Conservation (phyloP, 2,888 invertebrate species). For the Hermodice carunculata region DNA sequence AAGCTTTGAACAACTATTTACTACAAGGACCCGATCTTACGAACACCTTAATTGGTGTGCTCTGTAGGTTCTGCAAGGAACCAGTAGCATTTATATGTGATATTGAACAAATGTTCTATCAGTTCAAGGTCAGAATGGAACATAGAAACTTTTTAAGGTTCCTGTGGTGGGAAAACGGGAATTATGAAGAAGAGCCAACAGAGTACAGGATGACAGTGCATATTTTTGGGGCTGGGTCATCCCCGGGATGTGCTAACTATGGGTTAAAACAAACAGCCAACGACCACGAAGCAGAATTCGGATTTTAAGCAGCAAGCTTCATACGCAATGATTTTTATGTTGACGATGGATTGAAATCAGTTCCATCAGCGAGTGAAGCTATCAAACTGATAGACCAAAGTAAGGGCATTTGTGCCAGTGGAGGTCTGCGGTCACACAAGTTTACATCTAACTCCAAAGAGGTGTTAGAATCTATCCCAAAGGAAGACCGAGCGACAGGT, state of each 20-base stretch:
- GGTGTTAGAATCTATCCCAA: slow-evolving; percentile 6
- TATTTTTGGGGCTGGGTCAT: slow-evolving; percentile 15
- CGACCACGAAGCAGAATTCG: background rate
- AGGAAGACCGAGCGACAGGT: background rate
- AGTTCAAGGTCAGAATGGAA: slow-evolving; percentile 10
- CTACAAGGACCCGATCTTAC: slow-evolving; percentile 27
- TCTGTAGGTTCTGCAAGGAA: slow-evolving; percentile 21
- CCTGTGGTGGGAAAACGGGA: slow-evolving; percentile 22
- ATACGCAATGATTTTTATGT: slow-evolving; percentile 14
- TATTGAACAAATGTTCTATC: slow-evolving; percentile 26
- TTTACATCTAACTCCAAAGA: slow-evolving; percentile 2
- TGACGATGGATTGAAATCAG: slow-evolving; percentile 13
- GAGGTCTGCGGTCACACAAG: slow-evolving; percentile 10
- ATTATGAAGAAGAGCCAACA: background rate
- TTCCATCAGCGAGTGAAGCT: background rate
- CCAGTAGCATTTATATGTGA: slow-evolving; percentile 22
- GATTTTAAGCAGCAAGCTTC: background rate
- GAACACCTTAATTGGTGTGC: slow-evolving; percentile 21
- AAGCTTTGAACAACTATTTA: slow-evolving; percentile 17
- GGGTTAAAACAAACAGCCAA: slow-evolving; percentile 3
- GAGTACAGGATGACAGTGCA: slow-evolving; percentile 28
- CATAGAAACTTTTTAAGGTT: slow-evolving; percentile 18
- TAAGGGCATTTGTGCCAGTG: background rate
- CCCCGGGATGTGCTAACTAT: slow-evolving; percentile 21
- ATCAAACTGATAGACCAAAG: background rate